Evolutionary conservation across 2,113 vertebrate species (phyloP), one percentile per base, ranked within the genome.

Genomic region (Strix aluco): DNA sequence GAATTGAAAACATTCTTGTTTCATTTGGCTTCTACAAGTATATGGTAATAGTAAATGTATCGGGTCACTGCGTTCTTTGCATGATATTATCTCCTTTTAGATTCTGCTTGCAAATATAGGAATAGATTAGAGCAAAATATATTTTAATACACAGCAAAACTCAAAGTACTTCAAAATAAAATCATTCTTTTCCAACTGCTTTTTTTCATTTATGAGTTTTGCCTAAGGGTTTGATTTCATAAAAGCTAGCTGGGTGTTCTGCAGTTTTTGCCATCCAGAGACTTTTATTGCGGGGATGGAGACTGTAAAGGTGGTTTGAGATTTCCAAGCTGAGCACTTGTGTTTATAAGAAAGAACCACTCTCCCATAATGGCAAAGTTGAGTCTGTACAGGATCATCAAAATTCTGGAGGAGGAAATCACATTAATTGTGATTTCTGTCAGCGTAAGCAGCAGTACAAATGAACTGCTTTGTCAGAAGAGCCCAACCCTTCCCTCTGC

Each of bases 181-280:
- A 73, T 65, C 5, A 23, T 69, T 79, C 49, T 62, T 67, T 90
- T 83, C 36, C 65, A 88, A 46, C 40, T 32, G 23, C 1, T 7
- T 61, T 57, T 27, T 65, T 59, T 84, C 44, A 46, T 46, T 69
- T 10, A 77, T 16, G 40, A 59, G 30, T 66, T 93, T 74, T 83
- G 58, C 92, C 92, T 86, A 74, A 78, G 71, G 69, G 67, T 72
- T 94, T 92, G 70, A 80, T 93, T 92, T 92, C 84, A 96, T 90
- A 95, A 86, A 93, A 86, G 26, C 52, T 74, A 59, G 58, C 66
- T 3, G 34, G 38, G 51, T 47, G 27, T 70, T 86, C 71, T 85
- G 90, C 66, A 84, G 46, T 47, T 95, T 79, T 80, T 67, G 55
- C 58, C 42, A 90, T 29, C 62, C 82, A 78, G 67, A 79, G 72